Conservation (phyloP, 2,888 invertebrate genomes). For the Apamea monoglypha region DNA sequence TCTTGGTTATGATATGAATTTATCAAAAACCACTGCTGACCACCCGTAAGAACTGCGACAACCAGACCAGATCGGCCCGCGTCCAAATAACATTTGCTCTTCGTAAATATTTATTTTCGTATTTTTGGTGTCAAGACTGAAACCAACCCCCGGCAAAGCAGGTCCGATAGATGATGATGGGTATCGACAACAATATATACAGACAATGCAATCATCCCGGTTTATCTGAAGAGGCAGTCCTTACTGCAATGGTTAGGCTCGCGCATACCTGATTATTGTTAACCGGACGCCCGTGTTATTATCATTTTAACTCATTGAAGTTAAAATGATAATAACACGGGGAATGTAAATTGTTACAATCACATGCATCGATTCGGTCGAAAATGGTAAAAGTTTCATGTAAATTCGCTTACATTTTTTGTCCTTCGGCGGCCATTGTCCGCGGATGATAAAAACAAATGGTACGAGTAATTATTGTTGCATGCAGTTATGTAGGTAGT, state of each 20-base stretch:
- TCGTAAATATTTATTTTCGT: not conserved
- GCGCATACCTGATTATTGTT: slow-evolving; percentile 53
- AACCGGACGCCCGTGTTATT: slow-evolving; percentile 56
- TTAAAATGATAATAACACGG: too few relatives aligned
- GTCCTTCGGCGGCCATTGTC: slow-evolving; percentile 14
- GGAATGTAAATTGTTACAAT: too few relatives aligned
- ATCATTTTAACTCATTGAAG: slow-evolving; percentile 57
- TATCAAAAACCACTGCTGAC: not conserved
- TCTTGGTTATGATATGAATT: not conserved
- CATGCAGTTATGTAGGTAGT: not conserved
- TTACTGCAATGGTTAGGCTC: slow-evolving; percentile 37
- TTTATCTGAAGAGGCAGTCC: slow-evolving; percentile 22
- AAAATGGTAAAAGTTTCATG: slow-evolving; percentile 33
- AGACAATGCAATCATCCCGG: too few relatives aligned
- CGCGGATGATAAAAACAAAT: slow-evolving; percentile 27
- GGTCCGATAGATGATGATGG: not conserved
- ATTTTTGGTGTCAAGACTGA: not conserved
- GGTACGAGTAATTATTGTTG: slow-evolving; percentile 34
- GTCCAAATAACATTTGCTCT: not conserved
- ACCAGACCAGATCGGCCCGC: too few relatives aligned
- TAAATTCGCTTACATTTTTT: slow-evolving; percentile 26
- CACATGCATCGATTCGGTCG: slow-evolving; percentile 39
- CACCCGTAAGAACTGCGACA: not conserved
- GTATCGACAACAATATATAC: not conserved
- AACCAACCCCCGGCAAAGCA: not conserved